Base-by-base conservation (phyloP, 1,140 invertebrate species). In the Tachypleus tridentatus region DNA sequence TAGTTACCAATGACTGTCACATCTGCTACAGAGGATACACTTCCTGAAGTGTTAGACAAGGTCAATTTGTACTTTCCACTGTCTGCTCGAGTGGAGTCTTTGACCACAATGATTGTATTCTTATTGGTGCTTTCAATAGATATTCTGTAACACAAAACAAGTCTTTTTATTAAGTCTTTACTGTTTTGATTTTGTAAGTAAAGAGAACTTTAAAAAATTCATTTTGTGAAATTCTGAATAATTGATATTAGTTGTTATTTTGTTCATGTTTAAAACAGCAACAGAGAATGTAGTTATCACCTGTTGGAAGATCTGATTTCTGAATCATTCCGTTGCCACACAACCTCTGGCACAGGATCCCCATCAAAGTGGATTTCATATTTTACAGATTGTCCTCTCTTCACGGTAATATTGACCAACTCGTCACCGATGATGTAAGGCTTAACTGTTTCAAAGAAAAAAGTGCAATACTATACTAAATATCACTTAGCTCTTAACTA, bases 331-430 rank as follows among this genome's bases (percentile, higher is more conserved):
- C 84, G 76, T 62, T 79, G 81, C 94, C 94, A 97, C 65, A 83
- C 85, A n/a, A 91, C 90, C 72, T 88, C 86, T 10, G 94, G 94
- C 77, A 94, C 89, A 3, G 94, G 94, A 77, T 97, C 93, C 75
- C 93, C 93, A 63, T 88, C 91, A 71, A 91, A 96, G 73, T 93
- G 93, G 56, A 97, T 92, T 71, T 97, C 93, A 73, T 87, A 93
- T 70, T 90, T 87, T 70, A 96, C 88, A 5, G 90, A 86, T 79
- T 95, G 91, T 50, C 91, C 91, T 76, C 95, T 97, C 74, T 97
- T 97, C 3, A 97, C 86, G 4, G 93, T 87, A 57, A 97, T 83
- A 74, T 87, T 86, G 58, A 86, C 87, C 7, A 97, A 77, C 57
- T 84, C 86, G 70, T 94, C 88, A n/a, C 92, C 91, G 70, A 94